Evolutionary conservation across 2,797 vertebrate genomes (phyloP).

Genomic region (Thalassophryne amazonica): DNA sequence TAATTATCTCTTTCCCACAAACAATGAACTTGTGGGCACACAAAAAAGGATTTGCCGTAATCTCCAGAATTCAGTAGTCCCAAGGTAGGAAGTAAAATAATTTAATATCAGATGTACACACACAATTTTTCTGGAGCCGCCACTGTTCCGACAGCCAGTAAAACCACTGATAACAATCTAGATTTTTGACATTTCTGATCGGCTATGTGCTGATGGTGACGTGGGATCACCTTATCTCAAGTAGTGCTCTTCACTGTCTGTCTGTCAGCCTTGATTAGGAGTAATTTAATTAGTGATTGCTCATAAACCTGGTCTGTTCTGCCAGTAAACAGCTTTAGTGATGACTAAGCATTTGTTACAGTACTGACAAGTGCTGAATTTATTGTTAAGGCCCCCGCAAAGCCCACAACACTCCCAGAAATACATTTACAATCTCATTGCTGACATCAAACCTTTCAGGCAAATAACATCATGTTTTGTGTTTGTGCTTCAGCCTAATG

Average conservation of each 20-base stretch:
- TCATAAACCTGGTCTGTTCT: conserved; percentile 1
- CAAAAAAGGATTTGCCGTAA: no score
- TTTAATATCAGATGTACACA: no score
- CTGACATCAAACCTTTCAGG: not conserved
- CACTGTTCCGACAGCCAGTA: no score
- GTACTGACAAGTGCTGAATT: conserved; percentile 26
- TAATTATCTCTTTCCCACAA: no score
- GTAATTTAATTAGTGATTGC: conserved; percentile 9
- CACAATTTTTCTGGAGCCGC: no score
- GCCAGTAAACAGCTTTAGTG: conserved; percentile 35
- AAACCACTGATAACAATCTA: not conserved
- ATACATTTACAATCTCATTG: not conserved
- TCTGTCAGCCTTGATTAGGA: conserved; percentile 16
- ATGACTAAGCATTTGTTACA: conserved; percentile 5
- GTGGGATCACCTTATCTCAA: no score
- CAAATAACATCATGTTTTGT: no score
- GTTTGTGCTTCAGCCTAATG: conserved; percentile 13
- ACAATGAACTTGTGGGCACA: no score
- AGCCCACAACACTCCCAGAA: not conserved
- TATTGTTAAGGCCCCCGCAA: conserved; percentile 2
- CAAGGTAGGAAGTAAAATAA: no score
- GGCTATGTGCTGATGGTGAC: no score
- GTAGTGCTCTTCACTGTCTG: not conserved
- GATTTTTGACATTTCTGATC: no score
- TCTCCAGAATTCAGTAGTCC: no score